Percentiles rank a stretch among this genome's conserved stretches.
phyloP scores from a whole-genome alignment of 2,797 vertebrate species.

The Loriculus beryllinus region DNA sequence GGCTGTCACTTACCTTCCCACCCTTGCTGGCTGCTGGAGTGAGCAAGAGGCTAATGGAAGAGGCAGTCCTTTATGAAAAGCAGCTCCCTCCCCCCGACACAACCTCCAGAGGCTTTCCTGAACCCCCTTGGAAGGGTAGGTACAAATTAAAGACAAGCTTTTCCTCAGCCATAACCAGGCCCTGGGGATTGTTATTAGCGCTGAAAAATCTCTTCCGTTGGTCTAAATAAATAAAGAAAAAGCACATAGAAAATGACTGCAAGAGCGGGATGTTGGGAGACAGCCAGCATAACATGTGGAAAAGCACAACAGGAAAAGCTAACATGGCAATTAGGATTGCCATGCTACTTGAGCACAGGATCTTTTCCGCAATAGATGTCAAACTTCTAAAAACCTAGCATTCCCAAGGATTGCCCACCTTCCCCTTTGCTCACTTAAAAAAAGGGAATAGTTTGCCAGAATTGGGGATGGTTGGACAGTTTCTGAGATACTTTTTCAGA shows the following conservation, averaged over 20 bases:
- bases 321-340: fast-evolving
- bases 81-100: neutral
- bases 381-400: neutral
- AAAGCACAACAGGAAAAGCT: neutral
- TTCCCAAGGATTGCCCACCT: neutral
- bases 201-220: neutral
- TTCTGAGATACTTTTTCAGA: neutral
- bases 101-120: neutral
- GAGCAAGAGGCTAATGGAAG: neutral
- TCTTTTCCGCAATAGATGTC: neutral
- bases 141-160: neutral
- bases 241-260: neutral
- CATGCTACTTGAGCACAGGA: fast-evolving
- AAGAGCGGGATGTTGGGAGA: neutral
- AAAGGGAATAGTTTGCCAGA: neutral
- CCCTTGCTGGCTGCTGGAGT: neutral
- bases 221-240: neutral
- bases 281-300: fast-evolving
- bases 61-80: neutral
- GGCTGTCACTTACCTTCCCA: neutral
- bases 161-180: neutral
- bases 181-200: neutral
- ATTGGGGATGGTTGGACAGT: neutral
- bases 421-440: neutral
- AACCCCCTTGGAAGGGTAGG: neutral